Evolutionary conservation across 2,797 vertebrate species (phyloP).

Genomic region (Pempheris klunzingeri): DNA sequence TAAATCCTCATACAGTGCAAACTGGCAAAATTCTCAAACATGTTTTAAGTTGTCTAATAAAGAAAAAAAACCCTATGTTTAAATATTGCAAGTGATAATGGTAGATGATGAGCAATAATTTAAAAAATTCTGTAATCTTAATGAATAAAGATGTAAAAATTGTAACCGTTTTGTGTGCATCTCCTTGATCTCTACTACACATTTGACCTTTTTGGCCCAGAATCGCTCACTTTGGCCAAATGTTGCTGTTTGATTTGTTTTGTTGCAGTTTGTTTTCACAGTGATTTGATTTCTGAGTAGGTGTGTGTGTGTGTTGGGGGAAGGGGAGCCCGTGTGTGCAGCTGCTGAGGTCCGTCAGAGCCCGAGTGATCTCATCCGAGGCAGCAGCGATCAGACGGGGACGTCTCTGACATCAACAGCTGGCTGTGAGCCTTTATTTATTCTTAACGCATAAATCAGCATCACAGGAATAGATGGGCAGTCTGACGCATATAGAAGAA

Average conservation of each 20-base stretch:
- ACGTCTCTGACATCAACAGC: conserved; percentile 60
- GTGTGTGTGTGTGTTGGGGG: conserved; percentile 27
- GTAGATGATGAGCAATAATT: conserved; percentile 99
- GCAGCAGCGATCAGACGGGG: conserved; percentile 42
- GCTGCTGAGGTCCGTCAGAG: conserved; percentile 64
- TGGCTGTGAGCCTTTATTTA: conserved; percentile 43
- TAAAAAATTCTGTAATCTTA: conserved; percentile 90
- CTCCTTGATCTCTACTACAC: conserved; percentile 9
- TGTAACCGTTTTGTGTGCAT: conserved; percentile 30
- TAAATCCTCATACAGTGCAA: conserved; percentile 86
- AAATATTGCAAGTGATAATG: conserved; percentile 95
- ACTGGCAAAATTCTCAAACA: conserved; percentile 77
- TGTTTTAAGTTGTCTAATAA: conserved; percentile 85
- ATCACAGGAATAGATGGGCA: not conserved
- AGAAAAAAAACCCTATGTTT: conserved; percentile 82
- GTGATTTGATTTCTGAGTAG: conserved; percentile 15
- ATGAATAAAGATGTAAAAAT: conserved; percentile 89
- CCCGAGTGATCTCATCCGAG: conserved; percentile 53
- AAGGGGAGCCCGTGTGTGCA: conserved; percentile 29
- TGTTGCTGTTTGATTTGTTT: not conserved
- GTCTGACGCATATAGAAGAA: not conserved
- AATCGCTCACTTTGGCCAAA: not conserved
- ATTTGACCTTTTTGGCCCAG: not conserved
- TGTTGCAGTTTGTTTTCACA: not conserved
- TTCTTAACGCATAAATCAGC: conserved; percentile 14